Conservation (phyloP, 2,797 vertebrate genomes). For the Luscinia luscinia region DNA sequence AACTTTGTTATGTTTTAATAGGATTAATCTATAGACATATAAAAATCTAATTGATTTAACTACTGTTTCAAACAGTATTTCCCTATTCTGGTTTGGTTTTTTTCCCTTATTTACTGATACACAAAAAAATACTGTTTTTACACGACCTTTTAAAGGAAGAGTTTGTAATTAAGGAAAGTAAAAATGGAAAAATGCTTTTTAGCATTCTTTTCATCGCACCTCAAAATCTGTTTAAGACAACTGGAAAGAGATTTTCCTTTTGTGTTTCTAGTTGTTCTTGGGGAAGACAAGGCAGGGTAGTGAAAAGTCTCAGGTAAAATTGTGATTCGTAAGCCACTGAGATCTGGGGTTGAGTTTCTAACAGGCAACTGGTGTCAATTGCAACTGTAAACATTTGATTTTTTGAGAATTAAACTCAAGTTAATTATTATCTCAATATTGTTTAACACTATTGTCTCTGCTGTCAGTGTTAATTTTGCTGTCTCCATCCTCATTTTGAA, state of each 20-base stretch:
- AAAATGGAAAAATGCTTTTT: neutral
- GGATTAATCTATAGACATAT: neutral
- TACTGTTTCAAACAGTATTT: neutral
- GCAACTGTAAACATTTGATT: neutral
- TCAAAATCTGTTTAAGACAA: neutral
- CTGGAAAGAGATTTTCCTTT: neutral
- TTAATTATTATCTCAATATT: neutral
- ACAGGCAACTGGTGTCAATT: neutral
- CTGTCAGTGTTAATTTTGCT: neutral
- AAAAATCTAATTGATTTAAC: neutral
- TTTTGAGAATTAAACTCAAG: neutral
- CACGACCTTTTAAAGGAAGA: neutral
- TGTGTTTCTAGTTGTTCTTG: neutral
- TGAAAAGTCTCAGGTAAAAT: neutral
- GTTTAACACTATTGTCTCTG: neutral
- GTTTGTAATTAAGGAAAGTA: neutral
- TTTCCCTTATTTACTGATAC: neutral
- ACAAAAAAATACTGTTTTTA: neutral
- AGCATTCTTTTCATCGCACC: neutral
- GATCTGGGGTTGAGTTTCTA: neutral
- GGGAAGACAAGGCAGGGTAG: neutral
- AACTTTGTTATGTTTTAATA: neutral
- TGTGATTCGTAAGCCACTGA: neutral
- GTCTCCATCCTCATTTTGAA: neutral
- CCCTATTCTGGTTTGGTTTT: neutral